A percentile compares a stretch with the other conserved stretches of the same genome.
These are phyloP conservation scores for Drosophila chauvacae DNA, from an alignment of 1,140 invertebrate genomes.

Conservation along the genomic window DNA sequence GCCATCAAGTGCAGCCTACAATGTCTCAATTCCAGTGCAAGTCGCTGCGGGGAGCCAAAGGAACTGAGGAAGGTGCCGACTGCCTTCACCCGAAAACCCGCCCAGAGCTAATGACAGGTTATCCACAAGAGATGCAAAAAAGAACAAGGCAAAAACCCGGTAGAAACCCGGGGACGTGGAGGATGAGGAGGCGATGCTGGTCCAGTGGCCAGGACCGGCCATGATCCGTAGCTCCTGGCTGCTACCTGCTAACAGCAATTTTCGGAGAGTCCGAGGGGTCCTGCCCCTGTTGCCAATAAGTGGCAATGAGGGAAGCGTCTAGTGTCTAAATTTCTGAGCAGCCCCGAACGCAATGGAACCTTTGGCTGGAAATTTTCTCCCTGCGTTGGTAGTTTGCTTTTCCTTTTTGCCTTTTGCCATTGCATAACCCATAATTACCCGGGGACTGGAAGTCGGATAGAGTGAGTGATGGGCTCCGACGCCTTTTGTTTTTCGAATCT, in stretches of 20 bases:
- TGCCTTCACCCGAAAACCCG: conserved; percentile 41
- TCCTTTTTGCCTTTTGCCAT: conserved; percentile 62
- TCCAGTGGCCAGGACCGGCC: conserved; percentile 57
- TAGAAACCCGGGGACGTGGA: neutral
- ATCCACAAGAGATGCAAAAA: conserved; percentile 75
- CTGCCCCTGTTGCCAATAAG: conserved; percentile 70
- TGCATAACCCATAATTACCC: conserved; percentile 70
- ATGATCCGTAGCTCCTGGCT: conserved; percentile 55
- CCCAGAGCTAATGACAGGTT: conserved; percentile 77
- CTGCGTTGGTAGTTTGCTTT: conserved; percentile 33
- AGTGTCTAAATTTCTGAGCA: conserved; percentile 78
- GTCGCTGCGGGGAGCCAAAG: conserved; percentile 35
- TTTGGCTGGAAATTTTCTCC: conserved; percentile 39
- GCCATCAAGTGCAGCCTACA: conserved; percentile 60
- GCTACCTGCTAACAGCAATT: conserved; percentile 75
- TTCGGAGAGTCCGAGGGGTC: conserved; percentile 31
- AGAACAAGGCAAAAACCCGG: neutral
- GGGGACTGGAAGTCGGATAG: conserved; percentile 27
- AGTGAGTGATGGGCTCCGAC: conserved; percentile 70
- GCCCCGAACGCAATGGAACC: conserved; percentile 22
- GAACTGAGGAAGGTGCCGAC: conserved; percentile 24
- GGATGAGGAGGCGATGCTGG: conserved; percentile 11
- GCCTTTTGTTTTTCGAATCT: conserved; percentile 63
- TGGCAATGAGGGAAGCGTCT: conserved; percentile 68
- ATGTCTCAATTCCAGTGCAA: conserved; percentile 74